Percentiles rank a stretch among this genome's conserved stretches.
Evolutionary conservation across 1,140 invertebrate genomes (phyloP).

Genomic region (Lordiphosa collinella): DNA sequence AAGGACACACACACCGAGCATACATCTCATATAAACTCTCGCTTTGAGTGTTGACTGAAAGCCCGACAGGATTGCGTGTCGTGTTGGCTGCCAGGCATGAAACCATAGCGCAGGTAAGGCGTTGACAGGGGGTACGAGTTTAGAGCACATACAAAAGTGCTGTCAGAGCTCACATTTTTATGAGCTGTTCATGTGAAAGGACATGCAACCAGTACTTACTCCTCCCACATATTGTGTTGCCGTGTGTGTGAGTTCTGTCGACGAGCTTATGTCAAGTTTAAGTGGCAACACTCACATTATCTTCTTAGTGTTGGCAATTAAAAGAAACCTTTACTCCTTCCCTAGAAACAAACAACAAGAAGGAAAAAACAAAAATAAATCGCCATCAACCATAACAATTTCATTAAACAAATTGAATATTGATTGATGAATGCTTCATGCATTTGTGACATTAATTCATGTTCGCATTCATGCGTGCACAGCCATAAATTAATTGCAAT

Average conservation of each 20-base stretch:
- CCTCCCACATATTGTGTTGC: not conserved
- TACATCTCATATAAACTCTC: constrained; percentile 31
- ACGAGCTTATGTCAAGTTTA: constrained; percentile 61
- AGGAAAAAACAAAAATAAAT: not conserved
- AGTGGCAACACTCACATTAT: constrained; percentile 40
- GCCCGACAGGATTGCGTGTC: constrained; percentile 52
- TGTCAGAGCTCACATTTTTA: constrained; percentile 65
- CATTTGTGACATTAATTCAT: constrained; percentile 56
- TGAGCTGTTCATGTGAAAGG: constrained; percentile 57
- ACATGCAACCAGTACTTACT: constrained; percentile 49
- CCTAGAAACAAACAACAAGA: not conserved
- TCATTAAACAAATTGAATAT: constrained; percentile 54
- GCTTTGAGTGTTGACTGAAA: constrained; percentile 47
- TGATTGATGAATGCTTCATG: constrained; percentile 45
- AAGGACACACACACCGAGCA: constrained; percentile 12
- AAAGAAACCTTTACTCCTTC: constrained; percentile 8
- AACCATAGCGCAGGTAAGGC: constrained; percentile 22
- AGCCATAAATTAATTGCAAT: constrained; percentile 51
- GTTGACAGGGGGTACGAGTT: not conserved
- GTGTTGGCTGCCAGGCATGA: constrained; percentile 44
- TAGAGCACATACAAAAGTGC: constrained; percentile 49
- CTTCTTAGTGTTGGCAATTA: constrained; percentile 36
- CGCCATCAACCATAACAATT: constrained; percentile 35
- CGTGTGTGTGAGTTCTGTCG: constrained; percentile 32
- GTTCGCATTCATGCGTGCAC: constrained; percentile 41